These are phyloP conservation scores for Sebastes steindachneri DNA, from an alignment of 2,797 vertebrate genomes.

Conservation along the genomic window DNA sequence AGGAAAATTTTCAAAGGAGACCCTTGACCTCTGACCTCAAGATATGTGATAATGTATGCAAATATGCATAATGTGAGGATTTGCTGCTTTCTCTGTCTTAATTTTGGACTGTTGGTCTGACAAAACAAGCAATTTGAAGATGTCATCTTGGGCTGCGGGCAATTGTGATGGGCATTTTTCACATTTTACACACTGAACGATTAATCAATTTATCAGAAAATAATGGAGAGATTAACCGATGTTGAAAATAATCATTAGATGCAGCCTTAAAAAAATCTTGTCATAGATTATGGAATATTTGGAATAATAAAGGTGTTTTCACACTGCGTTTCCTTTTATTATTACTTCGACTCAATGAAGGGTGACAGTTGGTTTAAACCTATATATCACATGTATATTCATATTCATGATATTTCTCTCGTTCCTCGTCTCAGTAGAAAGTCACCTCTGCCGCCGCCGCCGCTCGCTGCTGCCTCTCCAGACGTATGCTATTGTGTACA, in stretches of 20 bases:
- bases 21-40: too few species aligned
- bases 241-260: not conserved
- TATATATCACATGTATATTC: conserved; percentile 7
- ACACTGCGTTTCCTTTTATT: not conserved
- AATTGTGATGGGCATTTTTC: not conserved
- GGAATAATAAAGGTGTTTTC: not conserved
- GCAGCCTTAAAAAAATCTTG: not conserved
- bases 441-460: conserved; percentile 49
- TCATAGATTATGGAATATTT: not conserved
- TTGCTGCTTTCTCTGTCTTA: too few species aligned
- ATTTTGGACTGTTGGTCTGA: not conserved
- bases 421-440: conserved; percentile 12
- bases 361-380: not conserved
- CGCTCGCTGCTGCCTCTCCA: not conserved
- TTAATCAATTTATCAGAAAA: not conserved
- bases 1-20: too few species aligned
- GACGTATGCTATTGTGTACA: conserved; percentile 24
- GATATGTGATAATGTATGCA: too few species aligned
- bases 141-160: not conserved
- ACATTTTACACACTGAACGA: not conserved
- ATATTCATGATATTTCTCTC: conserved; percentile 42
- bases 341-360: not conserved
- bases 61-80: too few species aligned
- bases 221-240: not conserved
- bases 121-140: not conserved